Base-by-base conservation (phyloP, 2,888 invertebrate genomes). In the Andrena fulva region DNA sequence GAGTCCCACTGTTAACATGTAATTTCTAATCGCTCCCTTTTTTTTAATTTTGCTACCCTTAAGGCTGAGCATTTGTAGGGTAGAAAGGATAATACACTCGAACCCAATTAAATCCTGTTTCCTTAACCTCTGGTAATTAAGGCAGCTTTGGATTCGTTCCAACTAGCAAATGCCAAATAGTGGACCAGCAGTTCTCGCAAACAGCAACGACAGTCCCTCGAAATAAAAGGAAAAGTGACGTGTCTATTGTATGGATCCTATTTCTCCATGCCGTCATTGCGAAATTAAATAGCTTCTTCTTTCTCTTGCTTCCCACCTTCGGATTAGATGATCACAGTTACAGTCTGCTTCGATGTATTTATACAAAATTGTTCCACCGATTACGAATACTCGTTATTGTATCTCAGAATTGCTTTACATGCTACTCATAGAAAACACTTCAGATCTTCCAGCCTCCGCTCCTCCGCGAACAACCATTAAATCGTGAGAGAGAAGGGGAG, bases 331-430 rank as follows among this genome's bases (percentile, higher is more conserved):
- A 87, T 80, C 82, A 83, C 78, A 85, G 77, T 83, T 80, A 75
- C 75, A 73, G 85, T 85, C 77, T 82, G 74, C 73, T 73, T 85
- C 77, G 74, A 72, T 72, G 77, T 82, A 84, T 73, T 63, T 64
- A 80, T 87, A 86, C 73, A 87, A 87, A 87, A 85, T 85, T 79
- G 76, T 80, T 77, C 82, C 80, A 68, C 83, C 85, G 80, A 85
- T 83, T 85, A 82, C 69, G 78, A 85, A 72, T 80, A 82, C 62
- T 72, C 20, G 48, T 86, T 87, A 87, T 87, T 87, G 86, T 87
- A 87, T 87, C 80, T 86, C 79, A 74, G 68, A 80, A 87, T 87
- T 87, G 86, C 86, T 87, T 87, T 86, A 86, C 70, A 76, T 85
- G 80, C 79, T 84, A 84, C n/a, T 72, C 63, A 74, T 81, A 82